Evolutionary conservation across 2,797 vertebrate species (phyloP), one percentile per base, ranked within the genome.

Genomic region (Sebastes oblongus): DNA sequence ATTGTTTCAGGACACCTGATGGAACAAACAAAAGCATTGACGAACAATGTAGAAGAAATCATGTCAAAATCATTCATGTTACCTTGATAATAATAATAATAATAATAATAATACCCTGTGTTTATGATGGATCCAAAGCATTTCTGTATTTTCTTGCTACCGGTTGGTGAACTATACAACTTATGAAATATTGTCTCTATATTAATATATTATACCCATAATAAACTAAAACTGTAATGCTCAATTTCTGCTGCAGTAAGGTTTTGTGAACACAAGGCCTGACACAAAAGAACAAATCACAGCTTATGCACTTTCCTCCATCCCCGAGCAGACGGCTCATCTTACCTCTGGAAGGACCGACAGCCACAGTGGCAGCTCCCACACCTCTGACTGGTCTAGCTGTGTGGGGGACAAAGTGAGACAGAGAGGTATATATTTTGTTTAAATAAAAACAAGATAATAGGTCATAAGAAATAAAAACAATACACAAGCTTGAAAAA

Each of bases 321-420:
- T 14, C 16, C 6, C 1, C 6, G 4, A 52, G 13, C 29, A 68
- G 30, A 24, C 1, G 27, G 22, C 2, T 58, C 10, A 25, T 82
- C 87, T 82, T 66, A 96, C 96, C 94, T 93, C 94, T 93, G 30
- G 95, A 91, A 2, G 95, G 95, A 32, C 76, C 95, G 0, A 4
- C 84, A 36, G 94, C 94, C 69, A 96, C 94, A 1, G 96, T 96
- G 3, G 91, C 93, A 32, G 96, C 94, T 50, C 89, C 89, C 6
- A 24, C 75, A 22, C 56, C 74, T 86, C 93, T 87, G 30, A 79
- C 27, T 4, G 89, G 62, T 81, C 77, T 92, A 2, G 78, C 95
- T 96, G 86, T 27, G 10, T 32, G 52, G 76, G 4, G 29, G 27
- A 65, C 54, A 66, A 68, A 61, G 13, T 3, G 5, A 29, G 46